These are phyloP conservation scores for Callocephalon fimbriatum DNA, from an alignment of 2,113 vertebrate genomes.

Conservation along the genomic window DNA sequence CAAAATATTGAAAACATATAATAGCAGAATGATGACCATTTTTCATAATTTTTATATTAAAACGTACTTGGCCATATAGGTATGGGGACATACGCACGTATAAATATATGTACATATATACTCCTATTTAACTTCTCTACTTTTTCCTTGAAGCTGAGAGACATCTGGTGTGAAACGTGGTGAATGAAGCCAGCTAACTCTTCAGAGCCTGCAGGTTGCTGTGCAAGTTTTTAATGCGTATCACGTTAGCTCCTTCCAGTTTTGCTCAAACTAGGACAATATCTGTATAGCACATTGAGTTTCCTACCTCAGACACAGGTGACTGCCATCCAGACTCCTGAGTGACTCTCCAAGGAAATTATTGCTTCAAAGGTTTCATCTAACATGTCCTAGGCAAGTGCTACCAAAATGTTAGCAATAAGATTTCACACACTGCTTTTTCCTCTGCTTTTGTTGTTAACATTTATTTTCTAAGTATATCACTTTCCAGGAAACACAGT, in stretches of 20 bases:
- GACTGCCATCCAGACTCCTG: rapidly evolving
- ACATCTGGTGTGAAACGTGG: neutral
- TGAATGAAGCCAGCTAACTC: neutral
- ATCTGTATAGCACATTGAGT: rapidly evolving
- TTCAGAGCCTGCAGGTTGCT: rapidly evolving
- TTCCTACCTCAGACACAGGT: rapidly evolving
- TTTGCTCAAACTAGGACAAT: rapidly evolving
- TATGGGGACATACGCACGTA: rapidly evolving
- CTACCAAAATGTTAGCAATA: rapidly evolving
- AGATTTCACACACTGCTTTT: rapidly evolving
- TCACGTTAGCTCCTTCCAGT: rapidly evolving
- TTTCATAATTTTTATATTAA: neutral
- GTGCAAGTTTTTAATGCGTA: rapidly evolving
- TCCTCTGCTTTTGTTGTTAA: rapidly evolving
- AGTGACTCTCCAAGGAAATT: neutral
- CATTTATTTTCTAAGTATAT: rapidly evolving
- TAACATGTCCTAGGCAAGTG: rapidly evolving
- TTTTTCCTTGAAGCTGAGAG: neutral
- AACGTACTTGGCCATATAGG: rapidly evolving
- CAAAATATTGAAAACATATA: rapidly evolving
- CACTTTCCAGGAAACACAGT: neutral
- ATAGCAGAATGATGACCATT: neutral
- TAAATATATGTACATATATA: rapidly evolving
- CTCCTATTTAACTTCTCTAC: no score
- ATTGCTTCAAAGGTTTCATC: neutral